Base-by-base conservation (phyloP, 2,888 invertebrate species). In the Notocelia uddmanniana region DNA sequence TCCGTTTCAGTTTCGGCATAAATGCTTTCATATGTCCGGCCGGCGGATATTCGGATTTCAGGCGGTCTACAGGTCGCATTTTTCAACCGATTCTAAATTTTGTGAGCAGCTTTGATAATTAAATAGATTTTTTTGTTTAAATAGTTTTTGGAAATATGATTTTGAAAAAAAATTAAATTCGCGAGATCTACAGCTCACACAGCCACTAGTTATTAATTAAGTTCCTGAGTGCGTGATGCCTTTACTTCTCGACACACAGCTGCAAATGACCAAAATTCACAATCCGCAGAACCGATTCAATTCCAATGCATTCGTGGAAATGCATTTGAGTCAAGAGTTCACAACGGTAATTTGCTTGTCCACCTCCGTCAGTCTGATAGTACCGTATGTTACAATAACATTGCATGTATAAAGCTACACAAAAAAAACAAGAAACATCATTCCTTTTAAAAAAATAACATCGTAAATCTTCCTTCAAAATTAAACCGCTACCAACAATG, bases 401-500 rank as follows among this genome's bases (percentile, higher is more conserved):
- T 37, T 13, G 0, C 3, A 41, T 6, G n/a, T 45, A 45, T 45
- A n/a, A 45, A 45, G 45, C 0, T 62, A 11, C 13, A 19, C 8
- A 34, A n/a, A 63, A 64, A 54, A 37, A 50, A 8, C n/a, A 6
- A 52, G 34, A 8, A 64, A 64, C 21, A 64, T 54, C 52, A 64
- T 64, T 54, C 63, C 50, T 63, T 63, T 45, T 63, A 34, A 21
- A 34, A 50, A 45, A 50, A 45, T 5, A 63, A 34, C 52, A 13
- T 50, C 34, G 19, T 48, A 55, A 62, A 23, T 54, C 45, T 15
- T 15, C 11, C 10, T 54, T 55, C n/a, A 45, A 31, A 55, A 54
- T 54, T 52, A 26, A 60, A 60, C 45, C 21, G 52, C n/a, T 59
- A 31, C 58, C 64, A 66, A 52, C 66, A 66, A 67, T 34, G 54